These are phyloP conservation scores for Hymenochirus boettgeri DNA, from an alignment of 2,113 vertebrate species.

Conservation along the genomic window DNA sequence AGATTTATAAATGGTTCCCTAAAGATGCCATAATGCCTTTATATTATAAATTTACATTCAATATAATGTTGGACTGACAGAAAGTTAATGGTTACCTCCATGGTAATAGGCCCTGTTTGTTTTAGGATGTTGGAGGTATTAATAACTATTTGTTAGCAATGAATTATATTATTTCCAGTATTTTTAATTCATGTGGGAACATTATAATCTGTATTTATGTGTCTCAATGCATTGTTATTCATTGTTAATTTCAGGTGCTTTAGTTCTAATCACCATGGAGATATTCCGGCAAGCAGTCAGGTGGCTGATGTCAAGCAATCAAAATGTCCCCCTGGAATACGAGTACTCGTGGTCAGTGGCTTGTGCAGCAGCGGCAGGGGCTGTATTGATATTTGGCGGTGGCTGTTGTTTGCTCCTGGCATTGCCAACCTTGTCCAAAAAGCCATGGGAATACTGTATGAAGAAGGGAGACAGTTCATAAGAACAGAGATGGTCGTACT, in stretches of 20 bases:
- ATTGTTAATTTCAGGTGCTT: constrained; percentile 63
- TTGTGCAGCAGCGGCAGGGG: constrained; percentile 68
- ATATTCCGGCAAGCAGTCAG: constrained; percentile 78
- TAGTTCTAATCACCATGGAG: constrained; percentile 72
- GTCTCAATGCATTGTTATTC: neutral
- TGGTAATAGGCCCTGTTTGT: too few relatives aligned
- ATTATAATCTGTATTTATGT: too few relatives aligned
- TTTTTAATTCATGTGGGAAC: too few relatives aligned
- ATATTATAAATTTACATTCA: too few relatives aligned
- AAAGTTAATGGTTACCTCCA: too few relatives aligned
- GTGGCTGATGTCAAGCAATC: constrained; percentile 64
- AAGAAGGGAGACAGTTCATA: constrained; percentile 47
- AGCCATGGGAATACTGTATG: constrained; percentile 63
- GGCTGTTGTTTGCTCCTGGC: constrained; percentile 70
- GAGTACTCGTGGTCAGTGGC: constrained; percentile 82
- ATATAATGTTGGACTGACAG: too few relatives aligned
- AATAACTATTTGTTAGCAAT: too few relatives aligned
- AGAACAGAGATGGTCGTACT: constrained; percentile 3
- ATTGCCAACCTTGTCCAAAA: constrained; percentile 59
- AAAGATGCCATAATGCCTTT: too few relatives aligned
- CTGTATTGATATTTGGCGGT: constrained; percentile 69
- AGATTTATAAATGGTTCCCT: too few relatives aligned
- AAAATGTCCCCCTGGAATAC: constrained; percentile 64
- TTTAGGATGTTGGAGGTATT: too few relatives aligned
- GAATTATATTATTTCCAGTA: too few relatives aligned